phyloP scores from a whole-genome alignment of 2,888 invertebrate species.

The Catonia carolina region DNA sequence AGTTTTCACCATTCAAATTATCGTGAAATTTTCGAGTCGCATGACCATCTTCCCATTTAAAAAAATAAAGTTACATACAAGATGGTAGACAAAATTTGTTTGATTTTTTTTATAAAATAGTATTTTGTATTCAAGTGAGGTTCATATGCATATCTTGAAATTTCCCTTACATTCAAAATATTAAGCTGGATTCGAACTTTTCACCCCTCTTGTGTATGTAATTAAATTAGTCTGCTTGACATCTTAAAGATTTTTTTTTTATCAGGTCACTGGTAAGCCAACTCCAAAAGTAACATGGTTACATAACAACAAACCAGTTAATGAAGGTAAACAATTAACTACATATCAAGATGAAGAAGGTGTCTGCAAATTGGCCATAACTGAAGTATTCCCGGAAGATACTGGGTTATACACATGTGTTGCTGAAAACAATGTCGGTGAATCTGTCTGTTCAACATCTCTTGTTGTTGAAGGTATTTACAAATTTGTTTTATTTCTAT shows the following conservation, averaged over 20 bases:
- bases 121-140: no score
- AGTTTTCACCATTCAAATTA: no score
- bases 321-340: slow-evolving; percentile 69
- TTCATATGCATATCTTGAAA: no score
- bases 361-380: slow-evolving; percentile 68
- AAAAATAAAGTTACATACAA: no score
- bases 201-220: no score
- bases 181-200: no score
- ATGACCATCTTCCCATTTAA: no score
- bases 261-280: slow-evolving; percentile 67
- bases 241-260: slow-evolving; percentile 3
- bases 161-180: no score
- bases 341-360: slow-evolving; percentile 65
- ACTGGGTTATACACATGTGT: slow-evolving; percentile 78
- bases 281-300: slow-evolving; percentile 76
- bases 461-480: slow-evolving; percentile 72
- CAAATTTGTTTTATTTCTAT: neutral
- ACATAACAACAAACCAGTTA: slow-evolving; percentile 61
- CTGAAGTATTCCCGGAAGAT: slow-evolving; percentile 87
- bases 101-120: no score
- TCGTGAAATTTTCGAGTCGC: no score
- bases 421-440: slow-evolving; percentile 76
- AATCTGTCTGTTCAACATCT: slow-evolving; percentile 66
- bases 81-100: no score
- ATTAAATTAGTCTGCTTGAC: no score